Evolutionary conservation across 2,113 vertebrate genomes (phyloP).

Genomic region (Prietella phreatophila): DNA sequence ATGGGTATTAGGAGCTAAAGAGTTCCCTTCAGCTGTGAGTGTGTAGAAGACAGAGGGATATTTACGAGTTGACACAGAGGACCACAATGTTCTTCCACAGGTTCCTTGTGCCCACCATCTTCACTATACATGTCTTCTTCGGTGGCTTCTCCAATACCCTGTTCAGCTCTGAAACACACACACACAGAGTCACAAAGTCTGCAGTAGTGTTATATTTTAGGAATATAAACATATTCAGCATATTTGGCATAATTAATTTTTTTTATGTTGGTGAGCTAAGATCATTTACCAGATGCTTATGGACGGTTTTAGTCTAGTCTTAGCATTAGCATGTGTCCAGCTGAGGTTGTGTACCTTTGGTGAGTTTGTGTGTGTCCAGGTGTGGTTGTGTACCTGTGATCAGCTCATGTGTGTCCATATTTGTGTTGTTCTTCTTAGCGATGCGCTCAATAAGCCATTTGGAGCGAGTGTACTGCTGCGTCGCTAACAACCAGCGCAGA

Average conservation of each 20-base stretch:
- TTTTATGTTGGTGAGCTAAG: neutral
- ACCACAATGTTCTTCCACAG: conserved; percentile 98
- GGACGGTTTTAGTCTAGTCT: neutral
- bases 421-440: conserved; percentile 81
- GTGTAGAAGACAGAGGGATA: conserved; percentile 32
- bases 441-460: conserved; percentile 86
- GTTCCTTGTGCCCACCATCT: conserved; percentile 92
- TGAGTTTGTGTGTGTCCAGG: neutral
- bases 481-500: conserved; percentile 93
- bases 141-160: conserved; percentile 81
- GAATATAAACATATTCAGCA: neutral
- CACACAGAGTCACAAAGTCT: neutral
- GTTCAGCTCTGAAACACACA: conserved; percentile 84
- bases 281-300: neutral
- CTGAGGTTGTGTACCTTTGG: neutral
- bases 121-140: conserved; percentile 92
- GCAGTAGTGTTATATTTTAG: neutral
- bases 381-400: conserved; percentile 73
- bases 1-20: neutral
- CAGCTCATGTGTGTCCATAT: conserved; percentile 79
- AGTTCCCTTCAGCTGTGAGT: neutral
- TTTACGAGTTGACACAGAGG: conserved; percentile 96
- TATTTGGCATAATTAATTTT: neutral
- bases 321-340: neutral
- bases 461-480: conserved; percentile 85